phyloP scores from a whole-genome alignment of 1,140 invertebrate species.

The Muscidifurax raptorellus region DNA sequence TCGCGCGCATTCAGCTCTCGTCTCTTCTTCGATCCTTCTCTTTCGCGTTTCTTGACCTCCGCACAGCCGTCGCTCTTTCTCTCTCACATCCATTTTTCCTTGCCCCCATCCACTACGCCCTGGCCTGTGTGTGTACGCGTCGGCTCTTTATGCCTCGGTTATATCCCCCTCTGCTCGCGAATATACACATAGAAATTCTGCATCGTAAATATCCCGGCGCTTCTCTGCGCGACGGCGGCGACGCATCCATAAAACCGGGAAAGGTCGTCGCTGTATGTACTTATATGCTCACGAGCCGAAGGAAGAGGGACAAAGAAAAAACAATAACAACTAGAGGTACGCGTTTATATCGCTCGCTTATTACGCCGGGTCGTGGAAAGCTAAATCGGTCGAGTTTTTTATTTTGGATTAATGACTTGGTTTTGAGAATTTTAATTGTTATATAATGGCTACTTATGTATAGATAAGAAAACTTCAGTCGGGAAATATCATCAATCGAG shows the following conservation, averaged over 20 bases:
- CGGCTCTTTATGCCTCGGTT: neutral
- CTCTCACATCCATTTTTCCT: neutral
- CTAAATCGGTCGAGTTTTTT: neutral
- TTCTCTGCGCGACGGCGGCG: neutral
- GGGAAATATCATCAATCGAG: no score
- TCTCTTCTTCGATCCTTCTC: conserved; percentile 3
- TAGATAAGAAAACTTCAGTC: no score
- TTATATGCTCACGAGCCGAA: neutral
- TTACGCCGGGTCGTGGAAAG: no score
- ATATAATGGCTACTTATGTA: no score
- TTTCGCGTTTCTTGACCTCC: neutral
- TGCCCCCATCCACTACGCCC: neutral
- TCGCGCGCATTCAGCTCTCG: neutral
- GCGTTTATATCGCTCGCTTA: neutral
- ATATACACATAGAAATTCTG: conserved; percentile 19
- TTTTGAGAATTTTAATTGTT: no score
- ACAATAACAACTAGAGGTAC: neutral
- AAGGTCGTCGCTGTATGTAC: neutral
- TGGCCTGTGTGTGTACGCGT: neutral
- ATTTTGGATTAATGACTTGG: no score
- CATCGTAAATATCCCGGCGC: neutral
- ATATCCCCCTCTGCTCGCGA: neutral
- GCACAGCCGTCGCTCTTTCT: neutral
- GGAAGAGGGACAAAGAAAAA: neutral
- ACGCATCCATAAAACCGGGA: conserved; percentile 4